These are phyloP conservation scores for Neogobius melanostomus DNA, from an alignment of 2,113 vertebrate species.

Conservation along the genomic window DNA sequence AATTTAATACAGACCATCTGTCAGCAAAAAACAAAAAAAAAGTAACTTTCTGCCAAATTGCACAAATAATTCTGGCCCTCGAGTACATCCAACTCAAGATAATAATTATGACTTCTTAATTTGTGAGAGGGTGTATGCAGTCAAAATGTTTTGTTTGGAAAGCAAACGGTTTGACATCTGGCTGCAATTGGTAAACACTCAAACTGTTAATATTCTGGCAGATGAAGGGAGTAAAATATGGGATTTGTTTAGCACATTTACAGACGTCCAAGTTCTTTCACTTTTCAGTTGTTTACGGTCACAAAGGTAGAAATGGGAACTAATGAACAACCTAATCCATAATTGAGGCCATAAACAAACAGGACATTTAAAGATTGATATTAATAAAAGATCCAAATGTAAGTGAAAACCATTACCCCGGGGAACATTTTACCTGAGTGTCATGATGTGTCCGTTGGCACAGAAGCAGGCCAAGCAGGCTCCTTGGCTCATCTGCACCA, in stretches of 20 bases:
- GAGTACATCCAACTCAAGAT: background rate
- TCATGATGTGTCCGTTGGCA: conserved; percentile 99
- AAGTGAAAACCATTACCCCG: no score
- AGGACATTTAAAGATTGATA: no score
- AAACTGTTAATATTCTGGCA: background rate
- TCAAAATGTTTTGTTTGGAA: conserved; percentile 3
- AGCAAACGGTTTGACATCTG: background rate
- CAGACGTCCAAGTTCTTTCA: no score
- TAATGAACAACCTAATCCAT: no score
- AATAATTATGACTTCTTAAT: background rate
- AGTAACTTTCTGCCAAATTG: background rate
- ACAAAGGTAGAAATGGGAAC: no score
- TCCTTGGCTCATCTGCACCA: conserved; percentile 88
- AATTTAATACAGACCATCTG: conserved; percentile 5
- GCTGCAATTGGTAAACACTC: background rate
- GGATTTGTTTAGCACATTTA: no score
- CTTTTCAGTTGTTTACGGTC: no score
- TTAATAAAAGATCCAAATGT: no score
- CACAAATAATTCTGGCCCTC: background rate
- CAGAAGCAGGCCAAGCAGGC: conserved; percentile 96
- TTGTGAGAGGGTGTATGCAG: background rate
- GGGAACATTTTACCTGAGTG: conserved; percentile 85
- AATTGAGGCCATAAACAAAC: no score
- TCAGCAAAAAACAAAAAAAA: background rate
- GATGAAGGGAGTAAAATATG: no score